Conservation (phyloP, 2,797 vertebrate species). For the Spinus olivaceus region DNA sequence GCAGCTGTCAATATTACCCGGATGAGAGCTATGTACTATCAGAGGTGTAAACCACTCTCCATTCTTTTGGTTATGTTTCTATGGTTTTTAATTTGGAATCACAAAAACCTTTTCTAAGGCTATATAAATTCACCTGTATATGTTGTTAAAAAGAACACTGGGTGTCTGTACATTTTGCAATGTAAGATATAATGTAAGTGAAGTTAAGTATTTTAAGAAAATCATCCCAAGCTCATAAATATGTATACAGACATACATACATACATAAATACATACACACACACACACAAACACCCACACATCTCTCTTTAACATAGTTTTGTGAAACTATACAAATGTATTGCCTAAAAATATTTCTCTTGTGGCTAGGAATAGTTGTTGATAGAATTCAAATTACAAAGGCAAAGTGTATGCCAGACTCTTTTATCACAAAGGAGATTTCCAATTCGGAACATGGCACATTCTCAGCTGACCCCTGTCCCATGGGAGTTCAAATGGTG, state of each 20-base stretch:
- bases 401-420: slow-evolving; percentile 57
- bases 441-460: slow-evolving; percentile 64
- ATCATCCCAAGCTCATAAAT: slow-evolving; percentile 65
- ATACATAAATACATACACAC: neutral
- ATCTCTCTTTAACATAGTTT: slow-evolving; percentile 76
- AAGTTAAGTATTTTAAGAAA: slow-evolving; percentile 79
- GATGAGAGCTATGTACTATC: slow-evolving; percentile 75
- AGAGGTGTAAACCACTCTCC: slow-evolving; percentile 72
- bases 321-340: slow-evolving; percentile 71
- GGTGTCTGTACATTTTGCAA: slow-evolving; percentile 83
- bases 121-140: slow-evolving; percentile 76
- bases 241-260: slow-evolving; percentile 2
- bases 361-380: slow-evolving; percentile 73
- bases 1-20: slow-evolving; percentile 74
- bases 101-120: slow-evolving; percentile 75
- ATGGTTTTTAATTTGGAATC: slow-evolving; percentile 80
- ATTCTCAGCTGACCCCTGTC: slow-evolving; percentile 34
- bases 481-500: neutral
- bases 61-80: slow-evolving; percentile 78
- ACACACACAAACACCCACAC: slow-evolving; percentile 37
- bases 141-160: slow-evolving; percentile 77
- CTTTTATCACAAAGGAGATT: slow-evolving; percentile 55
- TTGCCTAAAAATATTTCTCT: slow-evolving; percentile 71
- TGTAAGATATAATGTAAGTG: slow-evolving; percentile 79
- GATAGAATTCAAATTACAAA: slow-evolving; percentile 63